phyloP scores from a whole-genome alignment of 2,888 invertebrate species.

The Ichneumoninae sp. region DNA sequence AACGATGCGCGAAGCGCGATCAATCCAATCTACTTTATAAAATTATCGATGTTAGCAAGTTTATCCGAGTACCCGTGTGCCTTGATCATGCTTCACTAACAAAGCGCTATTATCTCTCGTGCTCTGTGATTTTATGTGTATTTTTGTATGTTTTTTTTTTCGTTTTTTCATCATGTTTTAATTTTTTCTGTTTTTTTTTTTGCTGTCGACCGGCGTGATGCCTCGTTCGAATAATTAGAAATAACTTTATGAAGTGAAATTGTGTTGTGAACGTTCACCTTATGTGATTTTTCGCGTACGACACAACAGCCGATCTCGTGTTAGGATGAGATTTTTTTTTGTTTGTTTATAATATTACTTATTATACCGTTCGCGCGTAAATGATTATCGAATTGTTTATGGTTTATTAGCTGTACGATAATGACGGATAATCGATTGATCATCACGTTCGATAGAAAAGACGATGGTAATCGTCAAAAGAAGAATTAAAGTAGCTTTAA shows the following conservation, averaged over 20 bases:
- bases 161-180: slow-evolving; percentile 6
- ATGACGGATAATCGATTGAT: slow-evolving; percentile 54
- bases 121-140: slow-evolving; percentile 21
- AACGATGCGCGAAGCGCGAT: slow-evolving; percentile 32
- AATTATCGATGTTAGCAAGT: slow-evolving; percentile 59
- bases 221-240: slow-evolving; percentile 33
- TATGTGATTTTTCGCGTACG: not conserved
- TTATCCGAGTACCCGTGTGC: slow-evolving; percentile 59
- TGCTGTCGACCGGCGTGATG: not conserved
- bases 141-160: not conserved
- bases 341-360: slow-evolving; percentile 12
- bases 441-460: slow-evolving; percentile 52
- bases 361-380: slow-evolving; percentile 54
- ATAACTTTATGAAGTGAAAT: slow-evolving; percentile 22
- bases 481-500: slow-evolving; percentile 37
- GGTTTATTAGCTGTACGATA: slow-evolving; percentile 34
- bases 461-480: slow-evolving; percentile 44
- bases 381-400: slow-evolving; percentile 57
- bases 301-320: not conserved
- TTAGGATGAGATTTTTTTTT: slow-evolving; percentile 1
- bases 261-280: slow-evolving; percentile 15
- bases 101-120: slow-evolving; percentile 42
- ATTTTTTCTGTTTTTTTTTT: not conserved
- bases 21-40: slow-evolving; percentile 48
- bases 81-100: slow-evolving; percentile 53